Base-by-base conservation (phyloP, 1,140 invertebrate species). In the Calephelis virginiensis region DNA sequence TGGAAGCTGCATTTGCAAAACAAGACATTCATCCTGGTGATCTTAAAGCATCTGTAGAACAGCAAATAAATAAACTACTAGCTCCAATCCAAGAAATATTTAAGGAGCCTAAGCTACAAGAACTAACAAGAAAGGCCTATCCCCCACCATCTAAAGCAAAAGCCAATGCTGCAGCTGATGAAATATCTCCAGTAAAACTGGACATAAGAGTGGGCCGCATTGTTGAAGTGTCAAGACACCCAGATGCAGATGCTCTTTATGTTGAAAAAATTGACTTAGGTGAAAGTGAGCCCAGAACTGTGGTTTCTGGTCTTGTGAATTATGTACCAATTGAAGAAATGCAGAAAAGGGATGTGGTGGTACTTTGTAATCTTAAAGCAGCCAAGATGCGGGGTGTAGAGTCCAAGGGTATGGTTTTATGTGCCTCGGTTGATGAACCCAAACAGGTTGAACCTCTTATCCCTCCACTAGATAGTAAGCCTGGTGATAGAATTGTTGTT, bases 191-290 rank as follows among this genome's bases (percentile, higher is more conserved):
- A 62, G 92, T 93, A 61, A 93, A 95, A 67, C 87, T 99, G 59
- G 97, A 99, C 87, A 96, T 99, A 40, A 93, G 97, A 78, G 94
- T 99, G 46, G 98, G 98, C n/a, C 95, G 95, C 82, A 97, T 99
- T 73, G 92, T 98, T 1, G 94, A 97, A 76, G 96, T 98, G 5
- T 93, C 95, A n/a, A 97, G 93, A 80, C 98, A 99, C 93, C 97
- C 98, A 0, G 97, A 99, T 92, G 98, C 98, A 28, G 98, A 99
- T 91, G 93, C 95, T 53, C 92, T 99, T 0, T 99, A 99, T 92
- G 95, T 99, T 10, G 96, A 99, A 82, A 95, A 98, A 87, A 97
- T 99, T 80, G 96, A 97, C 90, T 79, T 97, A 63, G 96, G 94
- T 63, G 95, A 96, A 86, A 85, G 77, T 62, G 92, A 93, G 74